Conservation (phyloP, 2,113 vertebrate species). For the Ascaphus truei region DNA sequence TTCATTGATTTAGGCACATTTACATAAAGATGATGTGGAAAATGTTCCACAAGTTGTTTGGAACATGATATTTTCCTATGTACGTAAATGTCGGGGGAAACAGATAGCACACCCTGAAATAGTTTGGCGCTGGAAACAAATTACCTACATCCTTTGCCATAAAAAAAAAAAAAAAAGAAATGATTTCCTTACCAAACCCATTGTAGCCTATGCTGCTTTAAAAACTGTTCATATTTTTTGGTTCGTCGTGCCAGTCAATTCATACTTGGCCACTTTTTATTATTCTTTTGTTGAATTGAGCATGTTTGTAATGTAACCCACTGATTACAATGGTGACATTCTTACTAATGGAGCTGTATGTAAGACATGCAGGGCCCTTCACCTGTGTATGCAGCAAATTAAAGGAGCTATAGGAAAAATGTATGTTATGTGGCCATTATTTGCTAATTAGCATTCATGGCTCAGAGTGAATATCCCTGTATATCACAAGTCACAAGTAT, state of each 20-base stretch:
- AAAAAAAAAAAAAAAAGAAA: constrained; percentile 51
- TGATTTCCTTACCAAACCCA: constrained; percentile 39
- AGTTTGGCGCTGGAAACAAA: constrained; percentile 57
- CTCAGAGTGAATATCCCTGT: too few relatives aligned
- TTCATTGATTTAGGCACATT: constrained; percentile 34
- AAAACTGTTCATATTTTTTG: neutral
- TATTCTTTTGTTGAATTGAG: too few relatives aligned
- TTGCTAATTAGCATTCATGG: too few relatives aligned
- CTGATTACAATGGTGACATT: too few relatives aligned
- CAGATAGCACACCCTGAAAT: constrained; percentile 63
- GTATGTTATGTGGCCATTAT: neutral
- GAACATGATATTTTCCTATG: constrained; percentile 68
- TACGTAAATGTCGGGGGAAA: constrained; percentile 67
- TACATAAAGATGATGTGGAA: constrained; percentile 47
- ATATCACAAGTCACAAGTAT: too few relatives aligned
- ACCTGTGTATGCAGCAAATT: neutral
- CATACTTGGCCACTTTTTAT: too few relatives aligned
- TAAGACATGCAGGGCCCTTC: neutral
- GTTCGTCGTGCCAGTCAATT: neutral
- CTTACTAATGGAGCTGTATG: too few relatives aligned
- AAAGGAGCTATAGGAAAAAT: neutral
- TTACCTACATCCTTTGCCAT: constrained; percentile 64
- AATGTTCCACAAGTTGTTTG: constrained; percentile 56
- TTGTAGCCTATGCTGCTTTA: neutral
- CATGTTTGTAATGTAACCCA: too few relatives aligned